Base-by-base conservation (phyloP, 35 echinoderm and acorn worm genomes). In the Ptychodera flava region DNA sequence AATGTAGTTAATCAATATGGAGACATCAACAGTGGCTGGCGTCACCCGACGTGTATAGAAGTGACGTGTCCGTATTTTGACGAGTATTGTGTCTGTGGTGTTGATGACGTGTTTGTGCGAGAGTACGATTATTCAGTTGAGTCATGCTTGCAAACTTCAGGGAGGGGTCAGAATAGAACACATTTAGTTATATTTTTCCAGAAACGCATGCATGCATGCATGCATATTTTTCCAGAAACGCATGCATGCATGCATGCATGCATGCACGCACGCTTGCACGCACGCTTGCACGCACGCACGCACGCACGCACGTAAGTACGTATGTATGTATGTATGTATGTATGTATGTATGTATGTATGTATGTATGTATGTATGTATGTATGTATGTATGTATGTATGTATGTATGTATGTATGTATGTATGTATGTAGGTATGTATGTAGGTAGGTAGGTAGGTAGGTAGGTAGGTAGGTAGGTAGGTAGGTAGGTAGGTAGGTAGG, bases 401-500 rank as follows among this genome's bases (percentile, higher is more conserved):
- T 84, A 84, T 84, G 82, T 84, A 84, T 84, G 82, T 84, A 84
- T 84, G 82, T 84, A 84, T 84, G 82, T 84, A 84, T 84, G 82
- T 84, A 84, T 84, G 82, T 84, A 84, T 84, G 82, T 84, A 84
- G n/a, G n/a, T n/a, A n/a, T n/a, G n/a, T n/a, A n/a, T n/a, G n/a
- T n/a, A n/a, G n/a, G n/a, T n/a, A n/a, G n/a, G n/a, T n/a, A n/a
- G n/a, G n/a, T n/a, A n/a, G n/a, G n/a, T 81, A 32, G n/a, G 79
- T 81, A 81, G n/a, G 79, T 81, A 81, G n/a, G 79, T 81, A 81
- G n/a, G 79, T 81, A 81, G n/a, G 79, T 81, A 81, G n/a, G 79
- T 81, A 81, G n/a, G 79, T 81, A 81, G n/a, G 79, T 81, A 81
- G n/a, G 79, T 81, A 81, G n/a, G 79, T 81, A 81, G n/a, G 79